Percentiles rank a stretch among this genome's conserved stretches.
phyloP scores from a whole-genome alignment of 53 echinoderm and acorn worm genomes.

The Actinopyga echinites region DNA sequence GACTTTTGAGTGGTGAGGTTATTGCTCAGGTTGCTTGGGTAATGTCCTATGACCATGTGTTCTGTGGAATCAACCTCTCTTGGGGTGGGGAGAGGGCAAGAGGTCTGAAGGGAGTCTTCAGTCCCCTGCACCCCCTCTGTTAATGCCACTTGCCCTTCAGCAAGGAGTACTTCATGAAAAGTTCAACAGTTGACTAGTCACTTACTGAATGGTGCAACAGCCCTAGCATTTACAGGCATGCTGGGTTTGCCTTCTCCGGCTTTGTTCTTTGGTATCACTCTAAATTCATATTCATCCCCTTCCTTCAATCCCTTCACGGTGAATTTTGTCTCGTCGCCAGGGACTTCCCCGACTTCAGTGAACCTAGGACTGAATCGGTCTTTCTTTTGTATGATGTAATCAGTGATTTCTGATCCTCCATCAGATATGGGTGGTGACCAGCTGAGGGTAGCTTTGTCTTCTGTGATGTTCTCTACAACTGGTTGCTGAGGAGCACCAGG shows the following conservation, averaged over 20 bases:
- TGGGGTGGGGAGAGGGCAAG: too few species aligned
- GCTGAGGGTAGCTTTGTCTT: conserved; percentile 64
- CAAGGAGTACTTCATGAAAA: too few species aligned
- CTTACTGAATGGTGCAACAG: conserved; percentile 61
- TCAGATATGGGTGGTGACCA: conserved; percentile 78
- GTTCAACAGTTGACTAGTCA: neutral
- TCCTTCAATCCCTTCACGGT: conserved; percentile 71
- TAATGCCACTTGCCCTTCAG: too few species aligned
- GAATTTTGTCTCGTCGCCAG: conserved; percentile 61
- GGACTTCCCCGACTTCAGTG: conserved; percentile 55
- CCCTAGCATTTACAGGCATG: conserved; percentile 22
- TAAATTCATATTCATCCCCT: conserved; percentile 81
- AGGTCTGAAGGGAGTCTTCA: too few species aligned
- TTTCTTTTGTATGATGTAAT: conserved; percentile 83
- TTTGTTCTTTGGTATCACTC: conserved; percentile 77
- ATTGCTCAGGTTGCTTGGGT: too few species aligned
- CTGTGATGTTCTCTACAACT: conserved; percentile 55
- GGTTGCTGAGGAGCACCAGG: conserved; percentile 71
- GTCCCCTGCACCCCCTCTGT: too few species aligned
- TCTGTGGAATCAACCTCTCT: too few species aligned
- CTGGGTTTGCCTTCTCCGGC: conserved; percentile 77
- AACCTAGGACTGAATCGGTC: conserved; percentile 69
- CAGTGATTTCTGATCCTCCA: conserved; percentile 74
- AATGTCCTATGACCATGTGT: too few species aligned
- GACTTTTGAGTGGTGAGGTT: too few species aligned